These are phyloP conservation scores for Dasypogon diadema DNA, from an alignment of 2,888 invertebrate species.

Conservation along the genomic window DNA sequence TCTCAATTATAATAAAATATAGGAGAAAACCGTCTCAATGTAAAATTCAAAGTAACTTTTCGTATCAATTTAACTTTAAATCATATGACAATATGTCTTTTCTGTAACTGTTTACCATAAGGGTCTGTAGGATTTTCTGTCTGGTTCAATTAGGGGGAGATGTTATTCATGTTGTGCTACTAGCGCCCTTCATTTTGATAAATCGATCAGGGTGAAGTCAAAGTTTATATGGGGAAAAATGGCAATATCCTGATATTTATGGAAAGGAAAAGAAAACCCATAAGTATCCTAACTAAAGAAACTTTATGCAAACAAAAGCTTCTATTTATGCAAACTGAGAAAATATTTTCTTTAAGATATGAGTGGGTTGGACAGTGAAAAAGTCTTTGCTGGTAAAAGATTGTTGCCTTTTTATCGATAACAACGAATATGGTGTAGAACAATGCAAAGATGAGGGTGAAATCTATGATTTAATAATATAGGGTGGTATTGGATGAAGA, in stretches of 20 bases:
- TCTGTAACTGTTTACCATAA: background rate
- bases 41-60: background rate
- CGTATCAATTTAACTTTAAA: conserved; percentile 21
- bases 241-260: conserved; percentile 13
- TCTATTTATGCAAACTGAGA: conserved; percentile 39
- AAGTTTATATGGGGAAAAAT: background rate
- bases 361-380: background rate
- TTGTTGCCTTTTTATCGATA: conserved; percentile 10
- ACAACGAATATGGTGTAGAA: background rate
- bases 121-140: background rate
- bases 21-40: background rate
- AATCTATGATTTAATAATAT: conserved; percentile 40
- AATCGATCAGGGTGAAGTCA: conserved; percentile 32
- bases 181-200: background rate
- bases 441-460: conserved; percentile 30
- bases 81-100: background rate
- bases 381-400: background rate
- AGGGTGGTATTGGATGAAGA: background rate
- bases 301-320: conserved; percentile 40
- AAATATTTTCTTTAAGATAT: conserved; percentile 29
- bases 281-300: conserved; percentile 33
- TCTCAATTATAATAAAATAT: too few relatives aligned
- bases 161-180: background rate
- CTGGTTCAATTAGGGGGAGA: conserved; percentile 2
- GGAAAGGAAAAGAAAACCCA: conserved; percentile 2